phyloP scores from a whole-genome alignment of 2,797 vertebrate genomes.

The Odontamblyopus lacepedii region DNA sequence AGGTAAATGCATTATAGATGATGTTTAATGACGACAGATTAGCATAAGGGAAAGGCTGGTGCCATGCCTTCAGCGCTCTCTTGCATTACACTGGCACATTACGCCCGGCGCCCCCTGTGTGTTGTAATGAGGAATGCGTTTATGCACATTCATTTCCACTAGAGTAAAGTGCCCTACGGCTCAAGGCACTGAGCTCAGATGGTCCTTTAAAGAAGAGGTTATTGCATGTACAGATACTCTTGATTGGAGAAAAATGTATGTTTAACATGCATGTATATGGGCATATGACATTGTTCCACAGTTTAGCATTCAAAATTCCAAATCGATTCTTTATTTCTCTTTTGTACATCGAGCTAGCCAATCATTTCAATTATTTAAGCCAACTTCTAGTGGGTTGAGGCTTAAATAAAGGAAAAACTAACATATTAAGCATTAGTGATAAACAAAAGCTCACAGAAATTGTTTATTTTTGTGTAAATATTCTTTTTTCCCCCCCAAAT shows the following conservation, averaged over 20 bases:
- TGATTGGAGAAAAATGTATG: neutral
- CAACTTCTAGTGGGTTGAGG: neutral
- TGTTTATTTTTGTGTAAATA: neutral
- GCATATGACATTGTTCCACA: neutral
- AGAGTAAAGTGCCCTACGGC: conserved; percentile 59
- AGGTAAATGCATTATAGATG: conserved; percentile 77
- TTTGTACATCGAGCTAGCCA: neutral
- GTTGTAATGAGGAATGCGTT: conserved; percentile 65
- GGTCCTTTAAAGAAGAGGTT: conserved; percentile 18
- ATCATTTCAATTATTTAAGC: neutral
- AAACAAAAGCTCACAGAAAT: neutral
- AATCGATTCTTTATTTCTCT: neutral
- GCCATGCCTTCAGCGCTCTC: conserved; percentile 53
- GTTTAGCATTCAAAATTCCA: neutral
- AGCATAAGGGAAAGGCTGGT: conserved; percentile 56
- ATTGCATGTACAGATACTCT: conserved; percentile 2
- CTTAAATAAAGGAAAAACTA: neutral
- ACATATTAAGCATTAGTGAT: neutral
- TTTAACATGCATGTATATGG: conserved; percentile 4
- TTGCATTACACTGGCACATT: conserved; percentile 52
- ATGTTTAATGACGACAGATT: conserved; percentile 70
- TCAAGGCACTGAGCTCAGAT: conserved; percentile 20
- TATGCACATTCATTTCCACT: conserved; percentile 61
- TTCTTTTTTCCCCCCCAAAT: neutral
- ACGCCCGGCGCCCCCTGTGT: conserved; percentile 22